phyloP scores from a whole-genome alignment of 2,888 invertebrate genomes.

The Latrodectus hesperus region DNA sequence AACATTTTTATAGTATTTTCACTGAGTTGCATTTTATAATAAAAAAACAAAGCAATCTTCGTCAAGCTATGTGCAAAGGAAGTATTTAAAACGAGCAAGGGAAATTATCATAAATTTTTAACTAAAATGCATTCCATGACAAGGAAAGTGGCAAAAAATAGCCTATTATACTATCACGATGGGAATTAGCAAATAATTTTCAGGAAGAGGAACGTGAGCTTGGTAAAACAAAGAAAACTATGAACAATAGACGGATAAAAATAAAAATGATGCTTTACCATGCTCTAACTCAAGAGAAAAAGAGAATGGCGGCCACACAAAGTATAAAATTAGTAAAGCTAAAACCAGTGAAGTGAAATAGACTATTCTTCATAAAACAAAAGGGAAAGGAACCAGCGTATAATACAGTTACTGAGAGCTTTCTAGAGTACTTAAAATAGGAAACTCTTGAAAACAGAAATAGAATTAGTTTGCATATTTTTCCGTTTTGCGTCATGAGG shows the following conservation, averaged over 20 bases:
- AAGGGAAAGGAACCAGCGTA: not conserved
- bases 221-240: not conserved
- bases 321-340: not conserved
- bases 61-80: no score
- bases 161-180: not conserved
- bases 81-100: no score
- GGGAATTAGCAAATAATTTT: not conserved
- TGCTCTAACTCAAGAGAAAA: not conserved
- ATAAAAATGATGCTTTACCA: not conserved
- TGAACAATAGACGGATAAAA: not conserved
- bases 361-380: not conserved
- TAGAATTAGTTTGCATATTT: not conserved
- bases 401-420: not conserved
- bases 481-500: not conserved
- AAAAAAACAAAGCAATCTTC: no score
- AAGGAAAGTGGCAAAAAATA: not conserved
- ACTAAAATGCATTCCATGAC: no score
- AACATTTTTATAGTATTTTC: no score
- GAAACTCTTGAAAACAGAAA: not conserved
- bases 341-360: not conserved
- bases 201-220: not conserved
- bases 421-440: not conserved
- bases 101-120: no score
- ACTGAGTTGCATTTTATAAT: no score
- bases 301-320: not conserved